Conservation (phyloP, 2,888 invertebrate species). For the Adineta ricciae region DNA sequence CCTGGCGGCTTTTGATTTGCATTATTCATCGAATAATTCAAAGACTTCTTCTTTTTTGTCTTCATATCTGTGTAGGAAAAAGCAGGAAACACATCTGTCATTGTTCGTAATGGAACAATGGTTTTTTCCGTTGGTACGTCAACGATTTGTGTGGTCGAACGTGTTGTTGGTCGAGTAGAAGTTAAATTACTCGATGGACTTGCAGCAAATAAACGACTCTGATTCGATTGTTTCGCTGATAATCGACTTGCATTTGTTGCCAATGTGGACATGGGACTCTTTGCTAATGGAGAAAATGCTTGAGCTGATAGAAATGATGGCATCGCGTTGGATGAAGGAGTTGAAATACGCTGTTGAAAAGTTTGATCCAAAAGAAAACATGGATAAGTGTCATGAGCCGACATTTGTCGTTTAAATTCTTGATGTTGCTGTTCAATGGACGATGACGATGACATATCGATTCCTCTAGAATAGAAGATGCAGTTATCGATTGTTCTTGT, state of each 20-base stretch:
- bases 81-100: conserved; percentile 8
- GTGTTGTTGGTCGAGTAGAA: background rate
- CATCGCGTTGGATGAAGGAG: background rate
- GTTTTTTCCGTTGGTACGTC: background rate
- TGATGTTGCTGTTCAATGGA: background rate
- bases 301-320: background rate
- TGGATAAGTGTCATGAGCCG: background rate
- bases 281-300: background rate
- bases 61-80: background rate
- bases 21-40: background rate
- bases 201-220: conserved; percentile 9
- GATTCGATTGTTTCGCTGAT: conserved; percentile 5
- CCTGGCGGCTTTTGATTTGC: background rate
- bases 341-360: background rate
- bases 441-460: background rate
- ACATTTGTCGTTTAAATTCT: conserved; percentile 15
- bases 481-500: too few species aligned
- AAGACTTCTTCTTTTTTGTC: background rate
- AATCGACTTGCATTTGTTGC: background rate
- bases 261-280: background rate
- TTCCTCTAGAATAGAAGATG: too few species aligned
- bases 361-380: conserved; percentile 20
- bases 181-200: background rate
- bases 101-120: background rate
- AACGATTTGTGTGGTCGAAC: background rate